Base-by-base conservation (phyloP, 2,888 invertebrate genomes). In the Oxyscelio sp. region DNA sequence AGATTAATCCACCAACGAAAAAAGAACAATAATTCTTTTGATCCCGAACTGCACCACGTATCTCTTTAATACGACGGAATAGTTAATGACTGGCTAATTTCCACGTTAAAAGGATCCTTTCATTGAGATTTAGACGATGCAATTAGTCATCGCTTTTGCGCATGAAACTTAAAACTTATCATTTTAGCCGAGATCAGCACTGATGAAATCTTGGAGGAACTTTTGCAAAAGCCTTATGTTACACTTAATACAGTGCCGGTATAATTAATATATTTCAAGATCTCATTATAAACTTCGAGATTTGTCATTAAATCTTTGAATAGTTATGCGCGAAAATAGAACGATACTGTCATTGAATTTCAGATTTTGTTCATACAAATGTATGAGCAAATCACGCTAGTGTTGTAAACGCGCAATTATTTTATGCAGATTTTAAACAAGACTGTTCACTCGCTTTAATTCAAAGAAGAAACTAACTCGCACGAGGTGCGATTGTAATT, bases 201-300 rank as follows among this genome's bases (percentile, higher is more conserved):
- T 65, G 65, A 71, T 73, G 58, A 65, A 73, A 80, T 80, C 79
- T 73, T 71, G 58, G 54, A 58, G 38, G 11, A 81, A 81, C 81
- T 81, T 81, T 74, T 61, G 61, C 31, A 13, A 68, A 56, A 74
- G 74, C 45, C 68, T 74, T 68, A 54, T 61, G 68, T 81, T 81
- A 68, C 77, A 77, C 50, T 68, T 77, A 65, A 71, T 71, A 40
- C 56, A 48, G 48, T 8, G 22, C 59, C 45, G 54, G 34, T 19
- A 40, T 73, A 74, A 73, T 66, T 66, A 80, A 73, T 80, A 77
- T 66, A 66, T 77, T 59, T 61, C 59, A 43, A 50, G 31, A 68
- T 77, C 50, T 77, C 59, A 68, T 77, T 77, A 77, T 59, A 77
- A 68, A 77, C 59, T 77, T 68, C 17, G 61, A 52, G 31, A 68